Percentiles rank a stretch among this genome's conserved stretches.
Evolutionary conservation across 2,797 vertebrate genomes (phyloP).

Genomic region (Chiroxiphia lanceolata): DNA sequence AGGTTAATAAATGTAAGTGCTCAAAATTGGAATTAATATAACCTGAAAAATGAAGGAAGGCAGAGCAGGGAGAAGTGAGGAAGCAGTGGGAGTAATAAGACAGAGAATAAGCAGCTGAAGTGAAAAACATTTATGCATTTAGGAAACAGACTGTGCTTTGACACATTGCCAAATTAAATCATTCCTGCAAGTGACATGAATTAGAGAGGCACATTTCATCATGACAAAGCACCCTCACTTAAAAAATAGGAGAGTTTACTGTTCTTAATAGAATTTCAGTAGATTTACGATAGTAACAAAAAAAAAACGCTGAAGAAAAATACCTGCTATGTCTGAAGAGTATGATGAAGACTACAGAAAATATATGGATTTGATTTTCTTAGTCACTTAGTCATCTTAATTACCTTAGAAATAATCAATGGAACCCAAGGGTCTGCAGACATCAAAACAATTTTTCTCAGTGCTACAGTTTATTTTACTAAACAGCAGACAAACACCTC

Average conservation of each 20-base stretch:
- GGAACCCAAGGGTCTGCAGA: neutral
- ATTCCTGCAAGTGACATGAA: constrained; percentile 16
- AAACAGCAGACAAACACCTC: neutral
- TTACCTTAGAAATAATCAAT: neutral
- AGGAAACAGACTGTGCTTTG: constrained; percentile 58
- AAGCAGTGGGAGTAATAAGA: constrained; percentile 5
- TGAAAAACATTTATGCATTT: constrained; percentile 39
- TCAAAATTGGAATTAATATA: neutral
- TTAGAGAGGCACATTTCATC: constrained; percentile 10
- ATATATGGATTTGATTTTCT: neutral
- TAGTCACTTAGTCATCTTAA: neutral
- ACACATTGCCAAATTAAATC: constrained; percentile 31
- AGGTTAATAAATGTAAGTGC: neutral
- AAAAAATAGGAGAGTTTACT: neutral
- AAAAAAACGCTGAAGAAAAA: neutral
- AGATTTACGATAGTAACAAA: neutral
- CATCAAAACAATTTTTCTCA: neutral
- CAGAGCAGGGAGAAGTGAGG: neutral
- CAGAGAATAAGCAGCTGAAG: constrained; percentile 21
- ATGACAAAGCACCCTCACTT: neutral
- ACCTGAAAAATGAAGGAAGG: neutral
- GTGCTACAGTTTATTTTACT: neutral
- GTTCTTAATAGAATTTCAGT: neutral
- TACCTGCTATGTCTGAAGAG: neutral
- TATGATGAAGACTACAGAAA: neutral